phyloP scores from a whole-genome alignment of 2,797 vertebrate species.

The Acrossocheilus fasciatus region DNA sequence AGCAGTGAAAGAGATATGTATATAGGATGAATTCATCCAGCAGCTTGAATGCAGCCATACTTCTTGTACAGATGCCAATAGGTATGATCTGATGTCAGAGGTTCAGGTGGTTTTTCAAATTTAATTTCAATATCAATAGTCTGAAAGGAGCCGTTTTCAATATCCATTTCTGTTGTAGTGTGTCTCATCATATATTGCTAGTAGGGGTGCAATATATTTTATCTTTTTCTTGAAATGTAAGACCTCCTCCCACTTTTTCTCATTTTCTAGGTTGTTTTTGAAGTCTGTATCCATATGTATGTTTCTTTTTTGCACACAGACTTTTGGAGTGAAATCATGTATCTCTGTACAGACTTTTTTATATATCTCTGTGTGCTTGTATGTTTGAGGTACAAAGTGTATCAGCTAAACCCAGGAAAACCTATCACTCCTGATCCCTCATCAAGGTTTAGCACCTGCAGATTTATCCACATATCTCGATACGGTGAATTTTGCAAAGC shows the following conservation, averaged over 20 bases:
- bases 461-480: conserved; percentile 21
- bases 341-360: neutral
- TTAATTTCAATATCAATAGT: neutral
- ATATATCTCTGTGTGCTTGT: neutral
- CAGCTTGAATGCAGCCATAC: neutral
- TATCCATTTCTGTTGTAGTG: conserved; percentile 1
- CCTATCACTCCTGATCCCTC: neutral
- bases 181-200: neutral
- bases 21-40: neutral
- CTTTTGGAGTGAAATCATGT: neutral
- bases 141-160: conserved; percentile 9
- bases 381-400: conserved; percentile 16
- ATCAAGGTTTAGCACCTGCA: conserved; percentile 48
- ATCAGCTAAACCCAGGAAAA: neutral
- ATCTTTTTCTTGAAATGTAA: neutral
- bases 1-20: neutral
- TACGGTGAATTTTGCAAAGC: conserved; percentile 26
- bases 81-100: neutral
- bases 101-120: neutral
- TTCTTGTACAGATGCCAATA: neutral
- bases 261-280: neutral
- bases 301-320: neutral
- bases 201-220: neutral
- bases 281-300: neutral
- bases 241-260: neutral